These are phyloP conservation scores for Herminia tarsipennalis DNA, from an alignment of 2,888 invertebrate genomes.

Conservation along the genomic window DNA sequence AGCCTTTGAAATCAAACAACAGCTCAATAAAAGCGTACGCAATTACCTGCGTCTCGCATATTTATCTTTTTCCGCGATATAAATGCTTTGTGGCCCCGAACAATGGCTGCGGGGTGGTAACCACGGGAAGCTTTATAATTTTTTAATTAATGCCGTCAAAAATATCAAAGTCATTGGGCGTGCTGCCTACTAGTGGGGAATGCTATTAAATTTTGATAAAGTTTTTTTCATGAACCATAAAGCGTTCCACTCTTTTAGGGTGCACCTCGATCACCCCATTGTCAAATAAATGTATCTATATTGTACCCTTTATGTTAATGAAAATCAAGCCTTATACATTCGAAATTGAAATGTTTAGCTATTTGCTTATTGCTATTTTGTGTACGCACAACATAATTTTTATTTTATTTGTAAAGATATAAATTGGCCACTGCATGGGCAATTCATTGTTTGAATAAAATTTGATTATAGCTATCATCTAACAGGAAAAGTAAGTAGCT, in stretches of 20 bases:
- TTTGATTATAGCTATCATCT: no score
- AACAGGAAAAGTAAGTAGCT: no score
- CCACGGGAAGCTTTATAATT: constrained; percentile 82
- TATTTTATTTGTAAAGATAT: background rate
- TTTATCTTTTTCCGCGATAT: constrained; percentile 81
- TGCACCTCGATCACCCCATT: constrained; percentile 40
- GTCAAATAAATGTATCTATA: constrained; percentile 37
- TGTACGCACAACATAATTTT: background rate
- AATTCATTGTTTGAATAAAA: no score
- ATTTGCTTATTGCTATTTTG: constrained; percentile 5
- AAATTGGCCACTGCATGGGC: no score
- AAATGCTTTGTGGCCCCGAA: constrained; percentile 75
- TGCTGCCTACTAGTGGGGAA: constrained; percentile 70
- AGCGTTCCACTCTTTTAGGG: constrained; percentile 61
- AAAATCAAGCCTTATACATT: constrained; percentile 25
- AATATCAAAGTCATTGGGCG: constrained; percentile 84
- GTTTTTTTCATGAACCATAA: constrained; percentile 62
- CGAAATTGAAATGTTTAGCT: constrained; percentile 15
- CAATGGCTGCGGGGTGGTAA: constrained; percentile 61
- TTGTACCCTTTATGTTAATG: constrained; percentile 34
- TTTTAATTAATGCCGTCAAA: constrained; percentile 84
- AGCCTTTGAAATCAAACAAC: constrained; percentile 81
- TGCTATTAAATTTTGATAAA: constrained; percentile 73
- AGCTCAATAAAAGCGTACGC: constrained; percentile 77
- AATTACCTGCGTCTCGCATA: constrained; percentile 81